Base-by-base conservation (phyloP, 1,140 invertebrate species). In the Danaus melanippus region DNA sequence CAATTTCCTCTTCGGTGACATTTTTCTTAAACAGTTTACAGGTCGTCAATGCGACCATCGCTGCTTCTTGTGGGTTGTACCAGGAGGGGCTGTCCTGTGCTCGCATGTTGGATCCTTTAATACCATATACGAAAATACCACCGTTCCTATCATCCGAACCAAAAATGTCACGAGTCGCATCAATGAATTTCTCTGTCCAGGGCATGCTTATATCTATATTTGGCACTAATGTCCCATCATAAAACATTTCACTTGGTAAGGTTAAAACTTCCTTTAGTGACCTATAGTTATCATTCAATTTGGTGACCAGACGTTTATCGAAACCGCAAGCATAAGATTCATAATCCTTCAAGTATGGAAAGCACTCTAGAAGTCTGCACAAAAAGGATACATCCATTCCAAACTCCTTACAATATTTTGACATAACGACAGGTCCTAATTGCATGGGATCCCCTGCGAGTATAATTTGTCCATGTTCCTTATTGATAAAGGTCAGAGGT, bases 381-480 rank as follows among this genome's bases (percentile, higher is more conserved):
- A 97, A 70, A 62, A 92, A 92, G 5, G 95, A 96, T 46, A 90
- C 74, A 40, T 89, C 82, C 21, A 96, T 86, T 12, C 94, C 94
- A 71, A 88, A 92, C 8, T 88, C 74, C 12, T 68, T 71, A 0
- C 93, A 92, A 53, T 91, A 85, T 46, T 84, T 87, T 41, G 93
- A 95, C 53, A 91, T 79, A 8, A 97, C 83, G 8, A 97, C 90
- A 8, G 97, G 95, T 0, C 96, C 96, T 39, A 98, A 88, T 82
- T 99, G 97, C 76, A 93, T 88, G 10, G 95, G 97, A 90, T 98
- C 97, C 8, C 97, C 97, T 59, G 96, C 94, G 5, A 98, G 83
- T 57, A 98, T 86, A 8, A 96, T 89, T 84, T 94, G 93, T 1
- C 92, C 90, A 60, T 82, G 72, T 9, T 87, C 64, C 58, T 87